Evolutionary conservation across 2,888 invertebrate genomes (phyloP).

Genomic region (Pammene aurita): DNA sequence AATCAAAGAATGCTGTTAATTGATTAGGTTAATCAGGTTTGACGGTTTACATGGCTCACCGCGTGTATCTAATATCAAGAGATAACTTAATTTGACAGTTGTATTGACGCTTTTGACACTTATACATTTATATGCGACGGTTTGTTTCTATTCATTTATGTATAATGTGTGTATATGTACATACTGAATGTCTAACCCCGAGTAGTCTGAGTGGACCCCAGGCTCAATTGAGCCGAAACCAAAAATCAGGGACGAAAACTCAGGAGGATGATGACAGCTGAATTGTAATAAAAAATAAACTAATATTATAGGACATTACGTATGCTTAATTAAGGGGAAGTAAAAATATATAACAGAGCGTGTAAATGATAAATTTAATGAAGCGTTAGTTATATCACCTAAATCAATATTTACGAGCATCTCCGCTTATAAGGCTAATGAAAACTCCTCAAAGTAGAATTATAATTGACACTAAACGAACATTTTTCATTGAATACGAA

Average conservation of each 20-base stretch:
- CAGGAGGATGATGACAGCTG: no score
- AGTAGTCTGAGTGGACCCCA: no score
- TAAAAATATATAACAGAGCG: no score
- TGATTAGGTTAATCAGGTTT: slow-evolving; percentile 38
- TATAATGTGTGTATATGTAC: no score
- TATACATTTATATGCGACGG: not conserved
- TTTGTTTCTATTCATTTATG: no score
- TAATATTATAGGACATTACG: no score
- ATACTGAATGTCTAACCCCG: no score
- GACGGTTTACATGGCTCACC: slow-evolving; percentile 8
- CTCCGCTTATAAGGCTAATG: slow-evolving; percentile 2
- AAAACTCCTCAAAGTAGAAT: slow-evolving; percentile 17
- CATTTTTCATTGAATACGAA: slow-evolving; percentile 39
- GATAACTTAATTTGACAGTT: slow-evolving; percentile 30
- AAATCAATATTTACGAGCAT: slow-evolving; percentile 9
- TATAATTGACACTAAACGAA: slow-evolving; percentile 29
- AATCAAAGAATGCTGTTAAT: slow-evolving; percentile 38
- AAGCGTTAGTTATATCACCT: not conserved
- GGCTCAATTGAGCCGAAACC: no score
- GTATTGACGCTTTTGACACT: slow-evolving; percentile 16
- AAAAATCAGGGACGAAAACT: no score
- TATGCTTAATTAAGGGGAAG: no score
- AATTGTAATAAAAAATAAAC: no score
- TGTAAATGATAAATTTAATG: not conserved
- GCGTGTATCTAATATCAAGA: slow-evolving; percentile 7